phyloP scores from a whole-genome alignment of 2,888 invertebrate species.

The Branchipolynoe longqiensis region DNA sequence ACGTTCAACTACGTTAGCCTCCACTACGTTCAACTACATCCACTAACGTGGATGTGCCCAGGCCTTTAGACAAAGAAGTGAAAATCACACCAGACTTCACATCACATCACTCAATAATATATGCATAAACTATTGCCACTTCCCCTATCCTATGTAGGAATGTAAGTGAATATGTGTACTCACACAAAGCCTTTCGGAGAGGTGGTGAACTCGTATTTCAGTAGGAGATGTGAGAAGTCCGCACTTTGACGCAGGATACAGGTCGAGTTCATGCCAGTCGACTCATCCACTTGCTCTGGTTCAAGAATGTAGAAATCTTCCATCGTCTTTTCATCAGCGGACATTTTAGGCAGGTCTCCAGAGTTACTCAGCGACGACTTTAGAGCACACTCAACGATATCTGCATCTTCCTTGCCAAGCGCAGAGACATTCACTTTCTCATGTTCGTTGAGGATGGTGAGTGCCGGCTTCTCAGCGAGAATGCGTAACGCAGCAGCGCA shows the following conservation, averaged over 20 bases:
- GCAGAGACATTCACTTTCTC: conserved; percentile 17
- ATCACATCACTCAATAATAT: no score
- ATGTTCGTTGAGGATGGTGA: conserved; percentile 3
- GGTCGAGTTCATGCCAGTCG: conserved; percentile 47
- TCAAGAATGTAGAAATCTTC: conserved; percentile 40
- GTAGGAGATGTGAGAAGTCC: conserved; percentile 46
- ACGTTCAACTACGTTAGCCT: no score
- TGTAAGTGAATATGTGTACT: neutral
- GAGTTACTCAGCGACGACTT: conserved; percentile 28
- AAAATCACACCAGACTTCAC: no score
- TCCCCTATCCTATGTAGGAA: neutral
- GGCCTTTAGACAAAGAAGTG: no score
- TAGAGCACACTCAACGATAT: conserved; percentile 34
- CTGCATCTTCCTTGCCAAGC: conserved; percentile 29
- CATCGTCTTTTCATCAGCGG: neutral
- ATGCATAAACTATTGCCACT: no score
- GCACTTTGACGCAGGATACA: conserved; percentile 46
- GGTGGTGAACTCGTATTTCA: conserved; percentile 20
- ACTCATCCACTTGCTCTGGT: conserved; percentile 30
- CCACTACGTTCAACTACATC: no score
- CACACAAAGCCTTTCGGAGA: conserved; percentile 11
- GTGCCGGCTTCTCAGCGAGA: neutral
- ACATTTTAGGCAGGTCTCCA: neutral
- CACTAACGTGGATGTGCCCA: no score
- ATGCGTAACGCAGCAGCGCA: neutral